phyloP scores from a whole-genome alignment of 2,113 vertebrate species.

The Noctilio leporinus region DNA sequence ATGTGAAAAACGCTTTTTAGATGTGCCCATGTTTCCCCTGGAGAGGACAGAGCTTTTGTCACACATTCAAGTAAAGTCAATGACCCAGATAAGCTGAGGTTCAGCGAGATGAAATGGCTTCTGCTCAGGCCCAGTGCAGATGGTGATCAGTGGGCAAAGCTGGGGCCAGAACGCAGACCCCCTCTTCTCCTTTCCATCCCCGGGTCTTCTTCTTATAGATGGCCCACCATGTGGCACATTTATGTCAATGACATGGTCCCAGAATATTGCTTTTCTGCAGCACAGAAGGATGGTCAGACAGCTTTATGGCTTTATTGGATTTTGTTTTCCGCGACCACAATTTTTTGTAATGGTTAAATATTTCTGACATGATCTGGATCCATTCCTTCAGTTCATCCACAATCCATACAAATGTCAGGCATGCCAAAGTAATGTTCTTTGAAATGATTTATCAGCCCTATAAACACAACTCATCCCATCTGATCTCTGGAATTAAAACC shows the following conservation, averaged over 20 bases:
- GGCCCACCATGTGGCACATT: background rate
- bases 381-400: conserved; percentile 61
- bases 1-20: background rate
- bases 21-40: background rate
- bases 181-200: background rate
- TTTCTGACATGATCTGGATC: conserved; percentile 46
- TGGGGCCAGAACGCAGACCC: background rate
- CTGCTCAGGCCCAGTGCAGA: background rate
- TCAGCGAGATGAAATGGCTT: background rate
- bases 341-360: conserved; percentile 38
- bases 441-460: conserved; percentile 63
- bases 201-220: background rate
- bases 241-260: background rate
- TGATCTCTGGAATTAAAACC: conserved; percentile 58
- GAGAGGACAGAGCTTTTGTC: background rate
- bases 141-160: background rate
- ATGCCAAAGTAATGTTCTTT: conserved; percentile 24
- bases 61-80: background rate
- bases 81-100: background rate
- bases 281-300: conserved; percentile 33
- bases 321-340: background rate
- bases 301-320: conserved; percentile 49
- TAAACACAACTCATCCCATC: conserved; percentile 57
- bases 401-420: conserved; percentile 48
- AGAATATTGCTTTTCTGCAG: conserved; percentile 32